Percentiles rank a stretch among this genome's conserved stretches.
Conservation (phyloP, 2,797 vertebrate species). For the Phrynocephalus vlangalii region DNA sequence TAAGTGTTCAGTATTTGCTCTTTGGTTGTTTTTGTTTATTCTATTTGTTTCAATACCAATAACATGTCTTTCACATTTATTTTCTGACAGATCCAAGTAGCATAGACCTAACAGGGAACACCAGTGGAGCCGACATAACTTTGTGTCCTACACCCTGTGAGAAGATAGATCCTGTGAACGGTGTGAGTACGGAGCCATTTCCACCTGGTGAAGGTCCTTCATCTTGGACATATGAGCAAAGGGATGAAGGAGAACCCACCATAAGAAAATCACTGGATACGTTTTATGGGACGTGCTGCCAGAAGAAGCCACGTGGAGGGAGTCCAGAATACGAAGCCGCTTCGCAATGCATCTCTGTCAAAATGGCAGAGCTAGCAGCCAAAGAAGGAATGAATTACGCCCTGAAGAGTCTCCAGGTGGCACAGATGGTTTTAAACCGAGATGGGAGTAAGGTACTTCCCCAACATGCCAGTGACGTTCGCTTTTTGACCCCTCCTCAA, state of each 20-base stretch:
- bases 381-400: constrained; percentile 62
- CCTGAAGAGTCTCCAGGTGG: constrained; percentile 73
- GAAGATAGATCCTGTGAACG: not conserved
- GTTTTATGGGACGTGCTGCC: constrained; percentile 75
- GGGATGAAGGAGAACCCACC: constrained; percentile 5
- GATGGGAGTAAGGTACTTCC: constrained; percentile 74
- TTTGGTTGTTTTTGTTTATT: not conserved
- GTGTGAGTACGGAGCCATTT: not conserved
- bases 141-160: constrained; percentile 38
- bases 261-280: constrained; percentile 71
- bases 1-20: not conserved
- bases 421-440: constrained; percentile 75
- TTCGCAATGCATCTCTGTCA: constrained; percentile 64
- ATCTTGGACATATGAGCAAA: not conserved
- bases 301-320: constrained; percentile 18
- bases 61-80: constrained; percentile 60
- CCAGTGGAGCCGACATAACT: constrained; percentile 27
- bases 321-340: constrained; percentile 54
- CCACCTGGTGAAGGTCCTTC: not conserved
- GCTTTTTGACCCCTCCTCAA: constrained; percentile 68
- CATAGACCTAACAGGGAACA: constrained; percentile 32
- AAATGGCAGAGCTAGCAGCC: constrained; percentile 67
- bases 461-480: constrained; percentile 47
- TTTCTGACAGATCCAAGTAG: constrained; percentile 67
- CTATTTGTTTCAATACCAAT: constrained; percentile 27